These are phyloP conservation scores for Salvator merianae DNA, from an alignment of 2,113 vertebrate species.

Conservation along the genomic window DNA sequence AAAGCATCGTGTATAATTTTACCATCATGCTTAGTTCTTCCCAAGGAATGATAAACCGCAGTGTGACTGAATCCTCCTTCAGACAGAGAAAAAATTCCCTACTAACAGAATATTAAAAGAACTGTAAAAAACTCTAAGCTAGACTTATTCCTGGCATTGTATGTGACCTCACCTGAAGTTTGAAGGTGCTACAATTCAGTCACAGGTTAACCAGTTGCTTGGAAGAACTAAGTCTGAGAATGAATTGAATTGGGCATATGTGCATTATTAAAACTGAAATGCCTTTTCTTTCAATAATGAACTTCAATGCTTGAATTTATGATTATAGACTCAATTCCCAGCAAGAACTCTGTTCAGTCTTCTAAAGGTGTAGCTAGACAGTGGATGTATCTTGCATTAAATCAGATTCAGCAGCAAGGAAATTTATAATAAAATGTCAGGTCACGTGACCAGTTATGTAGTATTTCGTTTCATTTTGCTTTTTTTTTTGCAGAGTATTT, in stretches of 20 bases:
- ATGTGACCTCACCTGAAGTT: neutral
- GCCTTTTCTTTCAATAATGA: neutral
- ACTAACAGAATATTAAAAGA: neutral
- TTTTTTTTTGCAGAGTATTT: too few species aligned
- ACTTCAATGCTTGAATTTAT: neutral
- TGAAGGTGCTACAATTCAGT: neutral
- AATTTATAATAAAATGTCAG: too few species aligned
- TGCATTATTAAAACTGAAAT: constrained; percentile 3
- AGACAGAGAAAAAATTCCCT: neutral
- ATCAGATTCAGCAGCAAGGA: too few species aligned
- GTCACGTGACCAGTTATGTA: too few species aligned
- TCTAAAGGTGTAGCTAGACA: neutral
- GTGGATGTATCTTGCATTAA: too few species aligned
- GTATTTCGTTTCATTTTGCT: too few species aligned
- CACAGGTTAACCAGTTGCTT: neutral
- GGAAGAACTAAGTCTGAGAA: too few species aligned
- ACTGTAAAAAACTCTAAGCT: neutral
- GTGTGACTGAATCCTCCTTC: neutral
- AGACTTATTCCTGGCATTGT: neutral
- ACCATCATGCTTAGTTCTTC: neutral
- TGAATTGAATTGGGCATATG: neutral
- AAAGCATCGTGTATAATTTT: neutral
- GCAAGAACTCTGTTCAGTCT: constrained; percentile 10
- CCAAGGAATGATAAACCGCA: neutral
- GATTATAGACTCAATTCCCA: constrained; percentile 9